A percentile compares a stretch with the other conserved stretches of the same genome.
phyloP scores from a whole-genome alignment of 2,797 vertebrate genomes.

The Periophthalmus magnuspinnatus region DNA sequence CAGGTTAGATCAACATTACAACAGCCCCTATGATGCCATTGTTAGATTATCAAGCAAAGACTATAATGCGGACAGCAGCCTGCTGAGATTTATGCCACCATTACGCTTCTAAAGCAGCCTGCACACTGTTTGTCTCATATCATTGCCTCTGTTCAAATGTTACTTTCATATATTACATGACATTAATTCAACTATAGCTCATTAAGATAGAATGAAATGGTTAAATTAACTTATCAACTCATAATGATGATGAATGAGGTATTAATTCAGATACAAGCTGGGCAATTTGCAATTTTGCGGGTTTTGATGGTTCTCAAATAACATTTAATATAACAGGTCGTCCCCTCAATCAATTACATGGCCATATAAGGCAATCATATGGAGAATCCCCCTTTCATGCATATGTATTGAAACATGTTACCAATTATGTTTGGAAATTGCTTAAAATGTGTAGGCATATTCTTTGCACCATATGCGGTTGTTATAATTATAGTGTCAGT shows the following conservation, averaged over 20 bases:
- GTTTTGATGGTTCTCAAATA: slow-evolving; percentile 99
- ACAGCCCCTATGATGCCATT: neutral
- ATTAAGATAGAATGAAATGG: slow-evolving; percentile 99
- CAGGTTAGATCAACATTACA: neutral
- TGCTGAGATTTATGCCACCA: slow-evolving; percentile 97
- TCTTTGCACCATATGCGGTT: slow-evolving; percentile 76
- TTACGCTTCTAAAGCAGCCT: slow-evolving; percentile 84
- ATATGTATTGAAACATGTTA: slow-evolving; percentile 99
- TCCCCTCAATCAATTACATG: slow-evolving; percentile 99
- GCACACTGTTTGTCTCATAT: slow-evolving; percentile 98
- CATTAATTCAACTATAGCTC: slow-evolving; percentile 99
- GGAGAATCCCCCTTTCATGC: slow-evolving; percentile 98
- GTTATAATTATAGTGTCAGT: slow-evolving; percentile 39
- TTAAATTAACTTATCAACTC: slow-evolving; percentile 99
- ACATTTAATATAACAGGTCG: slow-evolving; percentile 99
- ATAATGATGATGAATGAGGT: slow-evolving; percentile 99
- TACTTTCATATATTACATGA: slow-evolving; percentile 99
- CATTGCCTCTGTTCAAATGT: slow-evolving; percentile 99
- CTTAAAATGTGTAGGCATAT: slow-evolving; percentile 83
- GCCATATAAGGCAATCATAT: slow-evolving; percentile 88
- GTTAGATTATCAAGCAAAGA: slow-evolving; percentile 74
- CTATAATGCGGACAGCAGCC: slow-evolving; percentile 75
- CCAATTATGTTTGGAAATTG: slow-evolving; percentile 99
- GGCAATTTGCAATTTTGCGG: slow-evolving; percentile 99
- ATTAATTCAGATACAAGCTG: slow-evolving; percentile 99